These are phyloP conservation scores for Zaprionus ghesquierei DNA, from an alignment of 1,140 invertebrate species.

Conservation along the genomic window DNA sequence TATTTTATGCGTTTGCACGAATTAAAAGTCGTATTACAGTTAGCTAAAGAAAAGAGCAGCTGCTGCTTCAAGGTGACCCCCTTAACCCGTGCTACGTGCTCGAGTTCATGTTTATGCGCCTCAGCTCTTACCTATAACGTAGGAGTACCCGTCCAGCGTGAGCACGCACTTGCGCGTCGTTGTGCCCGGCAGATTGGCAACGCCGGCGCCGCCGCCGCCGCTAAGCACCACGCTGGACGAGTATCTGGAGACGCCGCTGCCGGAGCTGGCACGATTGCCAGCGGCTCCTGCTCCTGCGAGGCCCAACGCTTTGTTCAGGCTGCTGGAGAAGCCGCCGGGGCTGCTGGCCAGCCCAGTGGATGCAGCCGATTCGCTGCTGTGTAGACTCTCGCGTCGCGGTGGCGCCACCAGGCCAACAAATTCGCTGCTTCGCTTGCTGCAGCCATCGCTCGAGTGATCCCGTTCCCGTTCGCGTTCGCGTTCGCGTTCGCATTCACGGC, in stretches of 20 bases:
- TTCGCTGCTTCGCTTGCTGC: constrained; percentile 60
- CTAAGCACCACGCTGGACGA: constrained; percentile 68
- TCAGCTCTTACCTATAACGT: constrained; percentile 89
- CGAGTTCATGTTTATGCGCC: constrained; percentile 5
- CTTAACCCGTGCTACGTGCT: constrained; percentile 7
- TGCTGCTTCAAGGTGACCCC: constrained; percentile 25
- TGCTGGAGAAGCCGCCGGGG: constrained; percentile 26
- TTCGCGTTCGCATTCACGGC: constrained; percentile 17
- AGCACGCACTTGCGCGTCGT: constrained; percentile 89
- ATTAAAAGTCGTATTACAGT: constrained; percentile 21
- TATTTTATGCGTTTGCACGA: constrained; percentile 50
- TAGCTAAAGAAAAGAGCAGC: constrained; percentile 18
- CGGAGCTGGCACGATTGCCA: constrained; percentile 11
- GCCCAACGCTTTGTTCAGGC: constrained; percentile 37
- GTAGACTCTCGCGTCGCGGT: constrained; percentile 73
- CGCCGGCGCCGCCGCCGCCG: constrained; percentile 35
- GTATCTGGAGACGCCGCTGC: constrained; percentile 52
- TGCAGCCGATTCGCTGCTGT: constrained; percentile 48
- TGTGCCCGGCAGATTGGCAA: constrained; percentile 56
- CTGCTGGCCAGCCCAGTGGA: constrained; percentile 35
- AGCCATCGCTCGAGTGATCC: constrained; percentile 69
- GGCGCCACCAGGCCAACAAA: constrained; percentile 47
- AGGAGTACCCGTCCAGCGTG: constrained; percentile 90
- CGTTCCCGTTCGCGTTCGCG: constrained; percentile 52
- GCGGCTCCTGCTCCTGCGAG: too few relatives aligned